Evolutionary conservation across 2,797 vertebrate species (phyloP), one percentile per base, ranked within the genome.

Genomic region (Sus cebifrons): DNA sequence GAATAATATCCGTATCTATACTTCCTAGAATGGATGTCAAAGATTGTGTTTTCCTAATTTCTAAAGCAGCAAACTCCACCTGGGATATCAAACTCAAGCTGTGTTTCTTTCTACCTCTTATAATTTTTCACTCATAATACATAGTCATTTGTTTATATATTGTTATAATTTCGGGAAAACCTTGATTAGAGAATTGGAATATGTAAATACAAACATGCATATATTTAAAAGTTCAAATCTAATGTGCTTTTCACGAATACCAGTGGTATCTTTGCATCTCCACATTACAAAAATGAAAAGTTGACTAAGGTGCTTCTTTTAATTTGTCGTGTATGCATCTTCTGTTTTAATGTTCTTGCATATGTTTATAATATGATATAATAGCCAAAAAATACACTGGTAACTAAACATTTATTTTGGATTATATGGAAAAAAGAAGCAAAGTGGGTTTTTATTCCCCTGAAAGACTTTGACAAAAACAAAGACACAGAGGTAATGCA

Each of bases 21-120:
- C 92, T 95, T 58, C 17, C 21, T 79, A 85, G 16, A 14, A 44
- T 84, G 56, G 6, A 44, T 89, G 65, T 84, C 81, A 96, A 92
- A 94, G 54, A 65, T 94, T 95, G 95, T 89, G 32, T 75, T 96
- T 87, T 87, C 32, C 52, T 92, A 94, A 95, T 95, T 92, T 91
- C 70, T 29, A 92, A 36, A 92, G 25, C 16, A 88, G 40, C 29
- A 79, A 70, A 70, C 11, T 90, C 36, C 36, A 96, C 49, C 36
- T 89, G 90, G 13, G 14, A 85, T 88, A 70, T 20, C 20, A 96
- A 88, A 96, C 13, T 89, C 49, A 79, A 86, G n/a, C 40, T 97
- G 64, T 82, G 15, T 44, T 96, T 90, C 36, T 70, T 91, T 79
- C 25, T 10, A 83, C 1, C 20, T 79, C 20, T 89, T 86, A 49